phyloP scores from a whole-genome alignment of 2,888 invertebrate species.

The Amphiduros pacificus region DNA sequence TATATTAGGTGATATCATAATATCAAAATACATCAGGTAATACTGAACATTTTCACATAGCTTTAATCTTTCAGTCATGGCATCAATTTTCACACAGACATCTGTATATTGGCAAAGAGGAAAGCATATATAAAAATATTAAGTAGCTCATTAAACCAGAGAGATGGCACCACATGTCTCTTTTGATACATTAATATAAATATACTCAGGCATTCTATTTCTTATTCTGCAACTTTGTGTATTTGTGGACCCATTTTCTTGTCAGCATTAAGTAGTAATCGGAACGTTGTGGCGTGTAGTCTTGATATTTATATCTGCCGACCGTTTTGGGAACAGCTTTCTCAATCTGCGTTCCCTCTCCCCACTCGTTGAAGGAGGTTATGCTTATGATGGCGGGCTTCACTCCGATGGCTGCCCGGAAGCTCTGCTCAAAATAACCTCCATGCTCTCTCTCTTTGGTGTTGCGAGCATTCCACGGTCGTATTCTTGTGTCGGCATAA shows the following conservation, averaged over 20 bases:
- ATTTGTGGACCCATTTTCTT: conserved; percentile 56
- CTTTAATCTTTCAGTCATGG: no score
- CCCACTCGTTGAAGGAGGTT: conserved; percentile 77
- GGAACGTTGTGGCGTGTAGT: conserved; percentile 68
- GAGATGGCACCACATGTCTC: no score
- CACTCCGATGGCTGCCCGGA: conserved; percentile 66
- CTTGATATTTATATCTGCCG: conserved; percentile 62
- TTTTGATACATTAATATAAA: no score
- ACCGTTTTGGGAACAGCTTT: conserved; percentile 64
- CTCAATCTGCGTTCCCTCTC: conserved; percentile 76
- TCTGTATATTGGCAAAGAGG: no score
- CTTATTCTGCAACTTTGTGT: neutral
- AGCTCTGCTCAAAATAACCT: conserved; percentile 69
- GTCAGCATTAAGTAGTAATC: conserved; percentile 70
- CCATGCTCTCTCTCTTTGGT: conserved; percentile 65
- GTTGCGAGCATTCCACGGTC: conserved; percentile 67
- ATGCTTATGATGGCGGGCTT: conserved; percentile 67
- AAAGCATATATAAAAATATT: no score
- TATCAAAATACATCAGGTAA: no score
- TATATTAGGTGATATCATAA: no score
- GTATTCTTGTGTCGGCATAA: conserved; percentile 69
- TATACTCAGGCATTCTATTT: no score
- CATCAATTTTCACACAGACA: no score
- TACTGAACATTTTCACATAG: no score
- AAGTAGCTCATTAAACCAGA: no score